phyloP scores from a whole-genome alignment of 1,140 invertebrate species.

The Aporrectodea caliginosa region DNA sequence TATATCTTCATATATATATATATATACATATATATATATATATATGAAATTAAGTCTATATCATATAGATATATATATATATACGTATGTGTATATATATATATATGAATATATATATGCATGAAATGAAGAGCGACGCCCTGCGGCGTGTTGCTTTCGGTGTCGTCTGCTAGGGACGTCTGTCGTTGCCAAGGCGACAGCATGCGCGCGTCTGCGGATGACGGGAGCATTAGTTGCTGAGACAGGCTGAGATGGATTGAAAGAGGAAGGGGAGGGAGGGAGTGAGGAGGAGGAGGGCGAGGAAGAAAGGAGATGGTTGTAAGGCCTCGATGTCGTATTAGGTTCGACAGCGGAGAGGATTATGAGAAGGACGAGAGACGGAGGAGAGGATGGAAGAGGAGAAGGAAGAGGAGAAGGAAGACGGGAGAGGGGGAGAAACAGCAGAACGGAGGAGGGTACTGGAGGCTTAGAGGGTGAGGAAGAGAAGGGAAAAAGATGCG shows the following conservation, averaged over 20 bases:
- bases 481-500: neutral
- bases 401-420: neutral
- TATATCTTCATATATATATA: conserved; percentile 4
- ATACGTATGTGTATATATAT: neutral
- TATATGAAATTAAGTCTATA: neutral
- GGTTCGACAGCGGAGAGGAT: too few relatives aligned
- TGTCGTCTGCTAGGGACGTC: neutral
- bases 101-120: neutral
- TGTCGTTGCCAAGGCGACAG: neutral
- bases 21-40: neutral
- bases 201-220: neutral
- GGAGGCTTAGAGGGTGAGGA: neutral
- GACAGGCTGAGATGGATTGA: too few relatives aligned
- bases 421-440: neutral
- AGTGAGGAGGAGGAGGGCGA: neutral
- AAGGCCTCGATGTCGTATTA: too few relatives aligned
- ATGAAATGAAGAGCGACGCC: neutral
- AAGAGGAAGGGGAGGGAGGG: neutral
- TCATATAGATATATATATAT: too few relatives aligned
- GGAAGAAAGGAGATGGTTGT: neutral
- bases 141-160: neutral
- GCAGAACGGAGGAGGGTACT: neutral
- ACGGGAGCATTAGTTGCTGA: too few relatives aligned
- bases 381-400: neutral
- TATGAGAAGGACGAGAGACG: neutral